Percentiles rank a stretch among this genome's conserved stretches.
These are phyloP conservation scores for Umimayanthus chanpuru DNA, from an alignment of 92 coral and sea anemone species.

Conservation along the genomic window DNA sequence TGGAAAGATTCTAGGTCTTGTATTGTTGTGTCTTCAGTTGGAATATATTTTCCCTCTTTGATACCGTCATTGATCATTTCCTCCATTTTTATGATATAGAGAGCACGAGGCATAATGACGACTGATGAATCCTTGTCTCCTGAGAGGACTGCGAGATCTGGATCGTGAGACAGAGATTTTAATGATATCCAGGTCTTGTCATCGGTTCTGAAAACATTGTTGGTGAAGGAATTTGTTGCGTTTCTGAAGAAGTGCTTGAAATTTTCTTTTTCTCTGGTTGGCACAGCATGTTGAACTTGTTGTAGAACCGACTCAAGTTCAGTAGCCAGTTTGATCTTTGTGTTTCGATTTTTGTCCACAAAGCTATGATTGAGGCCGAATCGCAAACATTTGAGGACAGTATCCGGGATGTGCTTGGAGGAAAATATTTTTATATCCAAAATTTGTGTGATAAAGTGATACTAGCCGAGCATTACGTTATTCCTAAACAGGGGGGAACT, in stretches of 20 bases:
- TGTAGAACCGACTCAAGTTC: conserved; percentile 37
- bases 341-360: too few species aligned
- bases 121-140: conserved; percentile 8
- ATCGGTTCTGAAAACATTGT: conserved; percentile 41
- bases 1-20: conserved; percentile 35
- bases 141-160: conserved; percentile 42
- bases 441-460: too few species aligned
- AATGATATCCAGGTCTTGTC: conserved; percentile 38
- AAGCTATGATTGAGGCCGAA: too few species aligned
- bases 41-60: conserved; percentile 48
- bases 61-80: conserved; percentile 45
- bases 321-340: too few species aligned
- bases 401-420: too few species aligned
- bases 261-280: conserved; percentile 38
- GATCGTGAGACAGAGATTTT: conserved; percentile 21
- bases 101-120: conserved; percentile 8
- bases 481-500: too few species aligned
- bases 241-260: conserved; percentile 47
- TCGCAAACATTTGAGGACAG: too few species aligned
- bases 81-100: conserved; percentile 30
- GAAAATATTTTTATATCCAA: too few species aligned
- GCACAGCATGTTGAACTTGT: conserved; percentile 36
- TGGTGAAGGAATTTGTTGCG: conserved; percentile 46
- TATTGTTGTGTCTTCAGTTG: conserved; percentile 39
- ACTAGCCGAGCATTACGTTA: too few species aligned